Base-by-base conservation (phyloP, 2,797 vertebrate genomes). In the Garrulus glandarius region DNA sequence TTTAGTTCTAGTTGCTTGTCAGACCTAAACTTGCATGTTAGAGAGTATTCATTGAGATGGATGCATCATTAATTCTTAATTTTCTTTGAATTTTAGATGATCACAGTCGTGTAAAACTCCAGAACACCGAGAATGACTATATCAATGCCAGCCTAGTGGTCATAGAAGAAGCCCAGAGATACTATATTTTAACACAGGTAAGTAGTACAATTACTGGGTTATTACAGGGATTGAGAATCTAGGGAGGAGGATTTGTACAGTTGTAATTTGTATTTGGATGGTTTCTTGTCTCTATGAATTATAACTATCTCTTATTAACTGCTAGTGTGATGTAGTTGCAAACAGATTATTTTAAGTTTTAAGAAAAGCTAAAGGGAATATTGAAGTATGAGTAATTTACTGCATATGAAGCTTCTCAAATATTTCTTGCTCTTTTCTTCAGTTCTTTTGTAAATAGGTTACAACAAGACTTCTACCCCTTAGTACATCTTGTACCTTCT, bases 141-240 rank as follows among this genome's bases (percentile, higher is more conserved):
- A 99, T 99, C 97, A 99, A 99, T 84, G 99, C 99, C 94, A 99
- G 99, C 95, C 98, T 99, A 87, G 98, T 99, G 44, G 97, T 98
- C 89, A 98, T 98, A 98, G 99, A 99, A 93, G 99, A 99, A 98
- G 99, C 98, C 44, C 98, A 99, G 97, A 99, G 99, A 97, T 99
- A 96, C 65, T 99, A 99, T 96, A 99, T 99, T 97, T 97, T 99
- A 97, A 99, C 99, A 83, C 99, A 99, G 98, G 99, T 98, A 97
- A 98, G 98, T 97, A 89, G 49, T 93, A 41, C 39, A 57, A 27
- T 44, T 76, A 32, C 24, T 49, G 30, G 52, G 15, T 70, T 23
- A 3, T 52, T 68, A 43, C 1, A 30, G n/a, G 39, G 13, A 27
- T 30, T 87, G n/a, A 65, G 47, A 44, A 32, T 50, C 17, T 44